Evolutionary conservation across 2,888 invertebrate species (phyloP).

Genomic region (Parnassius smintheus): DNA sequence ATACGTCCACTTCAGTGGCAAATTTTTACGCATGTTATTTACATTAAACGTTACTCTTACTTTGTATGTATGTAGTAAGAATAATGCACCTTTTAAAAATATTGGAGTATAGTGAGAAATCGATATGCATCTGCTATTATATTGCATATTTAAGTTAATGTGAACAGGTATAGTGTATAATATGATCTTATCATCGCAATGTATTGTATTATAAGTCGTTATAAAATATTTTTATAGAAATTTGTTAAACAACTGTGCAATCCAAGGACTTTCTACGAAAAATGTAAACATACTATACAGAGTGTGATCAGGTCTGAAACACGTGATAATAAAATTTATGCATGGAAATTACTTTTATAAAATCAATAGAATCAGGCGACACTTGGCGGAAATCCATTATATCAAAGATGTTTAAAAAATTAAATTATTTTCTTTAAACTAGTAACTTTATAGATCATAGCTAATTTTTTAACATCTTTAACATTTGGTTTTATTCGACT

Average conservation of each 20-base stretch:
- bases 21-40: background rate
- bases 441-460: too few species aligned
- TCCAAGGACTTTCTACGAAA: background rate
- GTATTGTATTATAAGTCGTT: too few species aligned
- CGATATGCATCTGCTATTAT: background rate
- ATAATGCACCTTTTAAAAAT: too few species aligned
- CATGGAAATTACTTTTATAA: background rate
- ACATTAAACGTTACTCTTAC: background rate
- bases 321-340: background rate
- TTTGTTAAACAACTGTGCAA: background rate
- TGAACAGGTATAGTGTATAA: too few species aligned
- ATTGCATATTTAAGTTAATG: background rate
- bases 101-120: background rate
- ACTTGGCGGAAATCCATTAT: too few species aligned
- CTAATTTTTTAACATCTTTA: too few species aligned
- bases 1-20: too few species aligned
- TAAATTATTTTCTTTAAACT: too few species aligned
- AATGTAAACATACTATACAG: background rate
- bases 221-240: background rate
- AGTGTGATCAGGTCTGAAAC: background rate
- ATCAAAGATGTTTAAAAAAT: too few species aligned
- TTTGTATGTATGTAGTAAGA: background rate
- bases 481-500: too few species aligned
- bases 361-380: background rate
- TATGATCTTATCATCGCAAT: too few species aligned